Conservation (phyloP, 1,140 invertebrate species). For the Lordiphosa stackelbergi region DNA sequence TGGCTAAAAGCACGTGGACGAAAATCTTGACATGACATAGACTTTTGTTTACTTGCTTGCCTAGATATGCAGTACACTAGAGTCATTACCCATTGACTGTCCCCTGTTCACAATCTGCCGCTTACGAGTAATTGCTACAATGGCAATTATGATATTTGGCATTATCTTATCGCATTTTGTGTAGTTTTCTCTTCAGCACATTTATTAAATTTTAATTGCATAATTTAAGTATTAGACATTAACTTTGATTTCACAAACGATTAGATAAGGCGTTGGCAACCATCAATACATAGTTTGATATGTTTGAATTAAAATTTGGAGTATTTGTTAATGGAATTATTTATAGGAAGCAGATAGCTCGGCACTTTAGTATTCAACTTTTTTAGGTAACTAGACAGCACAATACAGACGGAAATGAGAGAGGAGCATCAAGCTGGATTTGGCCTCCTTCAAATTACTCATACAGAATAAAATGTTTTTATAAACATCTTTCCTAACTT, state of each 20-base stretch:
- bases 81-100: conserved; percentile 8
- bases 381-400: too few species aligned
- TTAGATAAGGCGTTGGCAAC: conserved; percentile 7
- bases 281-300: conserved; percentile 8
- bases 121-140: background rate
- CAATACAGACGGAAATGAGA: too few species aligned
- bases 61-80: background rate
- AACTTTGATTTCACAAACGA: conserved; percentile 46
- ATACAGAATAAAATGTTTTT: too few species aligned
- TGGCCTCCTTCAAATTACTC: too few species aligned
- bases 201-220: conserved; percentile 57
- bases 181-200: conserved; percentile 11
- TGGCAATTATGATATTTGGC: conserved; percentile 7
- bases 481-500: too few species aligned
- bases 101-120: too few species aligned
- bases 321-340: conserved; percentile 9
- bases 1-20: conserved; percentile 18
- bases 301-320: too few species aligned
- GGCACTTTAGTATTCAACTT: too few species aligned
- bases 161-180: conserved; percentile 47
- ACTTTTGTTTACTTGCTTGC: conserved; percentile 6
- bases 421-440: too few species aligned
- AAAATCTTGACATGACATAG: conserved; percentile 35
- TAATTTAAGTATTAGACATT: conserved; percentile 43
- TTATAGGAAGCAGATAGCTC: too few species aligned